Conservation (phyloP, 2,797 vertebrate species). For the Pseudopleuronectes americanus region DNA sequence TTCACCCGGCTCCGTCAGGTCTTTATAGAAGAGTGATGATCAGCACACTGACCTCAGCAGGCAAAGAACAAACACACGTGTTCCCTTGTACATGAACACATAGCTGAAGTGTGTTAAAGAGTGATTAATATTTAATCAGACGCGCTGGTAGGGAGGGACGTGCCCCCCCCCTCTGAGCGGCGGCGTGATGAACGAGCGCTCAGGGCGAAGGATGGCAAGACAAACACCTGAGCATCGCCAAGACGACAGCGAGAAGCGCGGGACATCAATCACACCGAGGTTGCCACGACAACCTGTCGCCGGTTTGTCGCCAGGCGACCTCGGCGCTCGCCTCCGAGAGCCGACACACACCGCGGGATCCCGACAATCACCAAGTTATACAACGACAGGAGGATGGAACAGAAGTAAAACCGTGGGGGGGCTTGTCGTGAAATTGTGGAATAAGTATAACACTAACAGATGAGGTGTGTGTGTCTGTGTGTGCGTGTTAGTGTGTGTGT, state of each 20-base stretch:
- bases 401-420: background rate
- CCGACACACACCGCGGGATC: slow-evolving; percentile 12
- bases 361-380: slow-evolving; percentile 34
- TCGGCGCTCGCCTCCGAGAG: background rate
- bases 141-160: slow-evolving; percentile 10
- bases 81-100: background rate
- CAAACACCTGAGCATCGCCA: slow-evolving; percentile 57
- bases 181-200: slow-evolving; percentile 63
- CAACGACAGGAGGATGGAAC: background rate
- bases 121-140: slow-evolving; percentile 69
- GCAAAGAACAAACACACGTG: background rate
- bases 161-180: slow-evolving; percentile 14
- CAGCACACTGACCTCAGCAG: background rate
- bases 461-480: background rate
- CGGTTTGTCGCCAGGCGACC: slow-evolving; percentile 43
- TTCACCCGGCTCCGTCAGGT: background rate
- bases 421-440: slow-evolving; percentile 5
- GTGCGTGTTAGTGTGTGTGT: background rate
- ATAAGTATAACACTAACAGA: background rate
- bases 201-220: slow-evolving; percentile 61
- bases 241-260: slow-evolving; percentile 47
- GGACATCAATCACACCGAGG: slow-evolving; percentile 73
- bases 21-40: background rate
- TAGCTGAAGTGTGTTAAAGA: slow-evolving; percentile 41
- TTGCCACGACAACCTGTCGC: slow-evolving; percentile 62